Evolutionary conservation across 2,888 invertebrate species (phyloP).

Genomic region (Conchocele bisecta): DNA sequence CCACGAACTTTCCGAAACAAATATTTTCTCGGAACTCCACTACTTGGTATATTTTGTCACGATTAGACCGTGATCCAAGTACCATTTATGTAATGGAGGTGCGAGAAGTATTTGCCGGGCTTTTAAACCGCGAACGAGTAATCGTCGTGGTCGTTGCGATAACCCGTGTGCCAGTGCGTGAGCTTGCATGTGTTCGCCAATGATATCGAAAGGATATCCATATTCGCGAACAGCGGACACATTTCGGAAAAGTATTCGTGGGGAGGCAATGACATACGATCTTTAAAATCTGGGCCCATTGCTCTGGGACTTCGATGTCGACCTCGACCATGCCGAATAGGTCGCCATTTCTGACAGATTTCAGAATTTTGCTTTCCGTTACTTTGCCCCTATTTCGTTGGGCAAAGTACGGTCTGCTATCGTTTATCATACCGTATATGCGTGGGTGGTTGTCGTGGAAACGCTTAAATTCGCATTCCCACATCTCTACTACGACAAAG

Average conservation of each 20-base stretch:
- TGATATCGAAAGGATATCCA: constrained; percentile 11
- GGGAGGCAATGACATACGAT: constrained; percentile 7
- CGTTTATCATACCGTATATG: background rate
- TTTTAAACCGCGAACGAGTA: constrained; percentile 32
- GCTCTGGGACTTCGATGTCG: constrained; percentile 16
- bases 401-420: background rate
- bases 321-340: constrained; percentile 30
- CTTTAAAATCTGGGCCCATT: background rate
- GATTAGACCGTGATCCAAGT: constrained; percentile 39
- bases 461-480: constrained; percentile 32
- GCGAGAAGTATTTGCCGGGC: constrained; percentile 39
- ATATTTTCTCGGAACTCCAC: background rate
- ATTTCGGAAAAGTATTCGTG: constrained; percentile 35
- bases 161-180: constrained; percentile 9
- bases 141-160: constrained; percentile 17
- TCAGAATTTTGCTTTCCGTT: background rate
- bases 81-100: constrained; percentile 47
- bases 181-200: constrained; percentile 16
- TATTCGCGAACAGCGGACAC: constrained; percentile 31
- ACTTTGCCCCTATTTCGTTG: background rate
- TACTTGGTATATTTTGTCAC: constrained; percentile 37
- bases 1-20: background rate
- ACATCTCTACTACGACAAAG: constrained; percentile 33
- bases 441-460: background rate
- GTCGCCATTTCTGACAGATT: background rate